phyloP scores from a whole-genome alignment of 1,140 invertebrate species.

The Aphaenogaster ashmeadi region DNA sequence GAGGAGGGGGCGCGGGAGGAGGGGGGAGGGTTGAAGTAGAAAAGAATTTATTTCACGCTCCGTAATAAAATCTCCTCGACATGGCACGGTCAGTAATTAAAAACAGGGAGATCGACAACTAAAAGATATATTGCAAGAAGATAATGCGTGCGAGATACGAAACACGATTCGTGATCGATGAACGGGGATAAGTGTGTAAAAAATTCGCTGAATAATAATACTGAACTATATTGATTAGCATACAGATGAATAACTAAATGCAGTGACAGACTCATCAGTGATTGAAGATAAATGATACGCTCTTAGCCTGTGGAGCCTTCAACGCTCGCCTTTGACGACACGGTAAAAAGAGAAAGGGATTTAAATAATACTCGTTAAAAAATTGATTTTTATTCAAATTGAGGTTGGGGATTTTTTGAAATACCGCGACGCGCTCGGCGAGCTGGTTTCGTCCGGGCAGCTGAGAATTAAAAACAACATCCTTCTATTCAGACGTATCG shows the following conservation, averaged over 20 bases:
- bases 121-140: constrained; percentile 32
- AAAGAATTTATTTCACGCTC: constrained; percentile 2
- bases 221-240: constrained; percentile 54
- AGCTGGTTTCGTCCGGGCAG: not conserved
- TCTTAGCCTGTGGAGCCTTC: not conserved
- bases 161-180: constrained; percentile 47
- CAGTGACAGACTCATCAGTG: constrained; percentile 40
- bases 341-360: not conserved
- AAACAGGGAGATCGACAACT: constrained; percentile 27
- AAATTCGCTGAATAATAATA: constrained; percentile 48
- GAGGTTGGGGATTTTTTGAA: not conserved
- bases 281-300: constrained; percentile 53
- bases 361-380: not conserved
- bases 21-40: constrained; percentile 7
- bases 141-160: constrained; percentile 24
- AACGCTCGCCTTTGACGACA: constrained; percentile 14
- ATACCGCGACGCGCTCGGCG: not conserved
- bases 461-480: not conserved
- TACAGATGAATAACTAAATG: constrained; percentile 52
- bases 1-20: not conserved
- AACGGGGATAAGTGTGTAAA: not conserved
- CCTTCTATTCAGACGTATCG: constrained; percentile 14
- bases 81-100: not conserved
- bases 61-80: constrained; percentile 25
- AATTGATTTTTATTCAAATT: constrained; percentile 36